phyloP scores from a whole-genome alignment of 2,113 vertebrate species.

The Charadrius vociferus region DNA sequence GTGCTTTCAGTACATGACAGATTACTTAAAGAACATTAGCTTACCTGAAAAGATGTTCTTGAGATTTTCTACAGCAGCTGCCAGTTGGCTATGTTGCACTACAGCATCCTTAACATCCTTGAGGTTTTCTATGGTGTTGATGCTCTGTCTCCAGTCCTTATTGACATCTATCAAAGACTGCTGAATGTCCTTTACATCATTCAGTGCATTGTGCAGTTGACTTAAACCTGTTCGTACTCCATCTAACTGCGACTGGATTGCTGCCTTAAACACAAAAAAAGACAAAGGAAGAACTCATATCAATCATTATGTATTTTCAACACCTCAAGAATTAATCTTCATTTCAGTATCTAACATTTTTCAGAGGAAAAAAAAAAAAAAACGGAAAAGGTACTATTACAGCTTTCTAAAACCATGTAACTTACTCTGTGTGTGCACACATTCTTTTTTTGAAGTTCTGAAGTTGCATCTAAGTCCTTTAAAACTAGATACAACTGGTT shows the following conservation, averaged over 20 bases:
- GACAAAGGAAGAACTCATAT: background rate
- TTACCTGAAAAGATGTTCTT: constrained; percentile 99
- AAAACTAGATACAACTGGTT: background rate
- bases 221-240: constrained; percentile 94
- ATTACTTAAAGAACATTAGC: background rate
- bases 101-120: constrained; percentile 96
- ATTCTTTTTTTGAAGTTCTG: background rate
- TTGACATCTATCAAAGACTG: constrained; percentile 89
- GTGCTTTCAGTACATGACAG: background rate
- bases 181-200: constrained; percentile 93
- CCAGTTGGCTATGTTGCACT: constrained; percentile 96
- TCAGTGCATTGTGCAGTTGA: constrained; percentile 93
- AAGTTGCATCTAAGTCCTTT: background rate
- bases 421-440: rapidly evolving
- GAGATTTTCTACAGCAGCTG: constrained; percentile 96
- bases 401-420: background rate
- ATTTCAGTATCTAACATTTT: background rate
- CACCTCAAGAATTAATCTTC: background rate
- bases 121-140: constrained; percentile 95
- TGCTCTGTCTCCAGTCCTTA: constrained; percentile 97
- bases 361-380: background rate
- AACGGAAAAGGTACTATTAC: background rate
- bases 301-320: background rate
- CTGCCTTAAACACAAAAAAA: constrained; percentile 80
- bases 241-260: constrained; percentile 97